Conservation (phyloP, 2,888 invertebrate species). For the Serrognathus titanus region DNA sequence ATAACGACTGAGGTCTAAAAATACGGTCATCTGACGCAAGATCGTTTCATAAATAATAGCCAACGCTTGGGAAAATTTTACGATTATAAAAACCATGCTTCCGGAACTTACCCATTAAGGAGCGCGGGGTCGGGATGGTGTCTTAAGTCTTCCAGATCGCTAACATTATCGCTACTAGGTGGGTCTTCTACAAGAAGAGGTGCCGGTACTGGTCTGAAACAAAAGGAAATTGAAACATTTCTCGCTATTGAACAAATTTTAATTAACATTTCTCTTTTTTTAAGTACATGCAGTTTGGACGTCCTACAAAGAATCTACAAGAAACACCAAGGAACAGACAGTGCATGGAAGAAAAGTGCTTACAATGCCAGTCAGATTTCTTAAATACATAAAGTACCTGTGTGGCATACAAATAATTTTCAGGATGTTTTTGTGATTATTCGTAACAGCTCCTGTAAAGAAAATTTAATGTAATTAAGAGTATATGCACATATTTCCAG, state of each 20-base stretch:
- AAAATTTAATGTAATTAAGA: too few relatives aligned
- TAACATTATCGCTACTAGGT: conserved; percentile 38
- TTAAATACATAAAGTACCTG: conserved; percentile 16
- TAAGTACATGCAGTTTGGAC: too few relatives aligned
- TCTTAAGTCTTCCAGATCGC: conserved; percentile 44
- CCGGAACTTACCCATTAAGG: conserved; percentile 45
- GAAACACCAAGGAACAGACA: neutral
- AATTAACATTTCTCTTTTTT: neutral
- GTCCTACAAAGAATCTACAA: neutral
- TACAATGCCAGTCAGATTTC: neutral
- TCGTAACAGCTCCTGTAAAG: too few relatives aligned
- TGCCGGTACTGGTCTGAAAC: conserved; percentile 30
- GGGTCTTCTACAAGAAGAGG: conserved; percentile 36
- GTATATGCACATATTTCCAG: too few relatives aligned
- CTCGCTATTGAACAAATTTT: neutral
- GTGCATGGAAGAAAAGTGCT: neutral
- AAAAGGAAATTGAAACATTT: neutral
- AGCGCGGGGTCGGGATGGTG: conserved; percentile 42
- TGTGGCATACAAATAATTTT: conserved; percentile 15
- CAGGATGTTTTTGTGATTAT: too few relatives aligned
- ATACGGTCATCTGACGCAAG: too few relatives aligned
- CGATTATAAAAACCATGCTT: too few relatives aligned
- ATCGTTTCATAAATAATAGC: too few relatives aligned
- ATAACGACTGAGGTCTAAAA: too few relatives aligned
- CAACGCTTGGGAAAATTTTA: too few relatives aligned